phyloP scores from a whole-genome alignment of 2,113 vertebrate genomes.

The Cyphomyrus discorhynchus region DNA sequence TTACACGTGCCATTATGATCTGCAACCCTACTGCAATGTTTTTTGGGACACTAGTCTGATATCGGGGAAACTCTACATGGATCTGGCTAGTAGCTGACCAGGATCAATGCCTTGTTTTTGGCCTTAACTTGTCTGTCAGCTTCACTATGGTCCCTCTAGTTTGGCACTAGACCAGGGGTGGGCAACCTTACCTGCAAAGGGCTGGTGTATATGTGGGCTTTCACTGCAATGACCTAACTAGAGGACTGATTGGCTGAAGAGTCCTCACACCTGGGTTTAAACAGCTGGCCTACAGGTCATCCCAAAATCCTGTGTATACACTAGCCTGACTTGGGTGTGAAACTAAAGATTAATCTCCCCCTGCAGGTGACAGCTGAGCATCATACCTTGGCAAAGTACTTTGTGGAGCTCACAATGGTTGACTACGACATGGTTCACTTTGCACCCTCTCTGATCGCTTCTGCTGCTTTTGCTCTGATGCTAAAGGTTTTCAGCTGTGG shows the following conservation, averaged over 20 bases:
- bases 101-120: background rate
- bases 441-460: constrained; percentile 68
- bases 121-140: background rate
- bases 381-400: constrained; percentile 70
- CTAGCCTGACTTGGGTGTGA: no score
- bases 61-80: no score
- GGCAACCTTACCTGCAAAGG: no score
- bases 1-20: background rate
- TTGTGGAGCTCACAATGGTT: constrained; percentile 75
- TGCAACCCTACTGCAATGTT: no score
- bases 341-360: background rate
- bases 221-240: no score
- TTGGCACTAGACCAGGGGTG: background rate
- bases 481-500: constrained; percentile 64
- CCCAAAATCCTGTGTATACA: no score
- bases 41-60: background rate
- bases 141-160: background rate
- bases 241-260: no score
- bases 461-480: constrained; percentile 69
- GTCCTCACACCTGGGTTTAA: no score
- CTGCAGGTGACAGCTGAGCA: constrained; percentile 66
- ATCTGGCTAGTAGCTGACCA: background rate
- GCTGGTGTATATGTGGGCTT: no score
- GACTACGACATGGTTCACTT: constrained; percentile 79
- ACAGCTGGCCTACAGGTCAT: no score